phyloP scores from a whole-genome alignment of 2,888 invertebrate species.

The Sinodicranocentrus sp. region DNA sequence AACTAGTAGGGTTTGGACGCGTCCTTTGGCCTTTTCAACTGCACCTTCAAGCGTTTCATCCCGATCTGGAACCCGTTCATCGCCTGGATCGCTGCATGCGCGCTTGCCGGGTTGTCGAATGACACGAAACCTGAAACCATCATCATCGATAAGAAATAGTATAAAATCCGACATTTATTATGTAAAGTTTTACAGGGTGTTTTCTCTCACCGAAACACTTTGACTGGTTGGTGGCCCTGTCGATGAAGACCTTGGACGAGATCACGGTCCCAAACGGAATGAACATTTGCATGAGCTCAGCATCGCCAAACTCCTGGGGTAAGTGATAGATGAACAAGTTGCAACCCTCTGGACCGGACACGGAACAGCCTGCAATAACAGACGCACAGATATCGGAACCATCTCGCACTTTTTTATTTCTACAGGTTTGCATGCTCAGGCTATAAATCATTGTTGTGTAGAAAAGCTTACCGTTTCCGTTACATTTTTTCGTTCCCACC shows the following conservation, averaged over 20 bases:
- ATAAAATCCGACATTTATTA: no score
- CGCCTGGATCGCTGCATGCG: conserved; percentile 95
- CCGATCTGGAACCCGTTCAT: conserved; percentile 99
- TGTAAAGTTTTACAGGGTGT: no score
- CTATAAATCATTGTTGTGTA: not conserved
- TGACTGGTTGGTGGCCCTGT: conserved; percentile 99
- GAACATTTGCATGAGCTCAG: conserved; percentile 97
- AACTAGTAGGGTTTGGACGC: conserved; percentile 72
- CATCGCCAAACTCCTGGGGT: conserved; percentile 99
- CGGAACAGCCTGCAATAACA: not conserved
- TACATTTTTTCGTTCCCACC: no score
- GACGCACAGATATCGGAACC: not conserved
- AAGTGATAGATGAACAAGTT: conserved; percentile 99
- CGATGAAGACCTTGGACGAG: conserved; percentile 99
- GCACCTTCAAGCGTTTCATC: conserved; percentile 98
- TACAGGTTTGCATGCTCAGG: not conserved
- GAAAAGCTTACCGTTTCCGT: not conserved
- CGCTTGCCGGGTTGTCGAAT: conserved; percentile 95
- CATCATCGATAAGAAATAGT: no score
- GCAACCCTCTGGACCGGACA: conserved; percentile 94
- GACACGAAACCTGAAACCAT: conserved; percentile 90
- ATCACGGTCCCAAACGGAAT: conserved; percentile 98
- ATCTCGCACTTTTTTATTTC: not conserved
- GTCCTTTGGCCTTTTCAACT: conserved; percentile 96
- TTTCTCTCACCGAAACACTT: conserved; percentile 95